Evolutionary conservation across 92 coral and sea anemone genomes (phyloP), one percentile per base, ranked within the genome.

Genomic region (Epizoanthus illoricatus): DNA sequence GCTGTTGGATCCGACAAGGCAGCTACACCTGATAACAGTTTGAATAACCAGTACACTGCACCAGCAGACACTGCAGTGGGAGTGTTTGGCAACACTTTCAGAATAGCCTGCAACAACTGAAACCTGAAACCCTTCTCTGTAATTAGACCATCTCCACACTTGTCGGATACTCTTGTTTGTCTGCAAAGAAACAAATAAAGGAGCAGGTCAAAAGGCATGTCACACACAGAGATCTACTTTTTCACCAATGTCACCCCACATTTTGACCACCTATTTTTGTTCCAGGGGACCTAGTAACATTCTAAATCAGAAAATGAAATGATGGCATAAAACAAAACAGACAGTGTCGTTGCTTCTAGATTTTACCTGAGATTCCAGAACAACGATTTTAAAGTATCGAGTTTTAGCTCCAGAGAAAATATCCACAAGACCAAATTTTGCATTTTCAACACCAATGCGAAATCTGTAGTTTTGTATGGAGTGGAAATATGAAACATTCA

Each of bases 31-130:
- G 86, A 85, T 42, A 96, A 79, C 60, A 96, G 71, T 60, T 90
- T 94, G 88, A 93, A 96, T 21, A 96, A 84, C 87, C 94, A 90
- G 40, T 93, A 94, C 7, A 96, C 83, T 16, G 96, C 93, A 33
- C 99, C 99, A 49, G 95, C 89, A 36, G 99, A 96, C 9, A 71
- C 84, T 2, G 97, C 95, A 81, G 80, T 73, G 23, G 91, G 81
- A 4, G 92, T 82, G n/a, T 81, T 72, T 17, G 88, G 98, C 52
- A 96, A 69, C n/a, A 93, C 90, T 47, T 91, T 88, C 59, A 96
- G 84, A 65, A 96, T 81, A 13, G 93, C 96, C 74, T 82, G 78
- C 2, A 96, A 84, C 16, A 93, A 78, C 64, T 91, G 82, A 28
- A 90, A 60, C 70, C 89, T 87, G 84, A 93, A 93, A 10, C 90